Conservation (phyloP, 2,888 invertebrate species). For the Agriopis leucophaearia region DNA sequence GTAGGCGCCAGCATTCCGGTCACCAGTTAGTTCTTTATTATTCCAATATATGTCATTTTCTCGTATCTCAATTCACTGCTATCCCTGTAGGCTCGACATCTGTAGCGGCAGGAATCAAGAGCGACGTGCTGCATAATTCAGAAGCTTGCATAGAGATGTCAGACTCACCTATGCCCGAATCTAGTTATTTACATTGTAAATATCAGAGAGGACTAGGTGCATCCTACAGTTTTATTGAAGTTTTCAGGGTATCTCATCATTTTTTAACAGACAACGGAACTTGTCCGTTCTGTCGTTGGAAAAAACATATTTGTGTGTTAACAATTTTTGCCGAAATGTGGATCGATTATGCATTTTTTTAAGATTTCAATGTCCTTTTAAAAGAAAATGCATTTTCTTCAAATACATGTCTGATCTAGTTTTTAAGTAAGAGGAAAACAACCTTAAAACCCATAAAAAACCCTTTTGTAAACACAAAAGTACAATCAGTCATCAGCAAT, state of each 20-base stretch:
- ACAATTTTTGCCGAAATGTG: too few species aligned
- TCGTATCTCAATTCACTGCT: not conserved
- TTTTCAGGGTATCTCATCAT: too few species aligned
- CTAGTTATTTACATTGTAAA: constrained; percentile 21
- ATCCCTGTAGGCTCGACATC: constrained; percentile 1
- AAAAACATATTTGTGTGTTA: too few species aligned
- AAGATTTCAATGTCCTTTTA: too few species aligned
- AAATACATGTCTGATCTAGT: too few species aligned
- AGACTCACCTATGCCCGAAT: constrained; percentile 13
- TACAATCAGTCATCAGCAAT: not conserved
- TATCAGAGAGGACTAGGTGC: not conserved
- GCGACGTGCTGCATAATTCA: constrained; percentile 20
- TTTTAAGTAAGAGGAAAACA: too few species aligned
- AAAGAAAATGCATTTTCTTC: too few species aligned
- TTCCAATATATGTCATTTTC: too few species aligned
- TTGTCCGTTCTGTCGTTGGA: not conserved
- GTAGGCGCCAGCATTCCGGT: too few species aligned
- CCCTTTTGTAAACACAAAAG: not conserved
- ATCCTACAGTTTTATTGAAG: not conserved
- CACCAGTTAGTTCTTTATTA: too few species aligned
- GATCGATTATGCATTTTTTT: too few species aligned
- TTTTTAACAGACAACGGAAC: not conserved
- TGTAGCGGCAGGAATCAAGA: constrained; percentile 10
- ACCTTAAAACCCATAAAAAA: too few species aligned
- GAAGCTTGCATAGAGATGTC: constrained; percentile 21